Evolutionary conservation across 2,797 vertebrate species (phyloP), one percentile per base, ranked within the genome.

Genomic region (Paramormyrops hopkinsi): DNA sequence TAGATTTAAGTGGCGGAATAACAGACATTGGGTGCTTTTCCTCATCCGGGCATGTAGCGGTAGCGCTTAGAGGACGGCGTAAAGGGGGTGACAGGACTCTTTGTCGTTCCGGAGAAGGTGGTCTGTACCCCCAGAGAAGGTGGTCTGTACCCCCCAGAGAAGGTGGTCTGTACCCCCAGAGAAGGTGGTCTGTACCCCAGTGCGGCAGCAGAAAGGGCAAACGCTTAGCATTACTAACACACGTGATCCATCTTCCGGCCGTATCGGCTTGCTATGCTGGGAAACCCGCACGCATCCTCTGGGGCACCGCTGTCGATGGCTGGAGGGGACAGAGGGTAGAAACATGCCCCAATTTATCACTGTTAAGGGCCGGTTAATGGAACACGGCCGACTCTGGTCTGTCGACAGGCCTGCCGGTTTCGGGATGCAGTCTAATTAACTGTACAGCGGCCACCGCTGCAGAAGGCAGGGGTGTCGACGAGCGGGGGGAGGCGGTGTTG

Each of bases 281-380:
- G 6, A 62, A 19, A 53, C n/a, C 41, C 0, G 22, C 8, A 37
- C 73, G 86, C n/a, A 62, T 79, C 73, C 91, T 88, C 83, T 14
- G n/a, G 62, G 89, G 92, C 88, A 87, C 25, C 85, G 91, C 87
- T 0, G 17, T 41, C 89, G 90, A 88, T 90, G 89, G 29, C 69
- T 19, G 9, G 3, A 29, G 25, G 69, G 69, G 65, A 12, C 14
- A 7, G 65, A 11, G 4, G 88, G 83, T 82, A 6, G 84, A 41
- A 89, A 88, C 91, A 92, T 91, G 91, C 17, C 17, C 92, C 94
- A 94, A 94, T 96, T 95, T 91, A 95, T 96, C 95, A 95, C 93
- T 93, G 93, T 93, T 92, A 92, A 93, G 89, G 92, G 91, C 91
- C 90, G 90, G 90, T 93, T 94, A 93, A 92, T 46, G 91, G 90